phyloP scores from a whole-genome alignment of 2,113 vertebrate genomes.

The Gymnocephalus cernua region DNA sequence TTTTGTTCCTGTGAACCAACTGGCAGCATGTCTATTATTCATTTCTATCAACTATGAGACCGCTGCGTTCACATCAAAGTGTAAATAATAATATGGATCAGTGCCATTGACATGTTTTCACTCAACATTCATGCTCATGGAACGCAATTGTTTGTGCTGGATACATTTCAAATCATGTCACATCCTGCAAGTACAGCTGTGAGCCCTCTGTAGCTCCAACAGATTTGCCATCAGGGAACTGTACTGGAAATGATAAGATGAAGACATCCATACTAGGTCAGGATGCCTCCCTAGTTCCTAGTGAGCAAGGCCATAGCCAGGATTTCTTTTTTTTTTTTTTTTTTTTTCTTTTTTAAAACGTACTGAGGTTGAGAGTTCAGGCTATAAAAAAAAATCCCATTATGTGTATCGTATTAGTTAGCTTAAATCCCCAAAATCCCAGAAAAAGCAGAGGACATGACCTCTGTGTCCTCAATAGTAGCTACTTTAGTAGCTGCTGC shows the following conservation, averaged over 20 bases:
- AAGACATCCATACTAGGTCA: constrained; percentile 57
- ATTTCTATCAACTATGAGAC: constrained; percentile 11
- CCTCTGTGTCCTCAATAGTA: background rate
- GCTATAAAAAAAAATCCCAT: constrained; percentile 17
- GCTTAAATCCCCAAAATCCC: constrained; percentile 4
- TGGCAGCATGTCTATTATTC: background rate
- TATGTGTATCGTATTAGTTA: constrained; percentile 10
- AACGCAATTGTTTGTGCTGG: constrained; percentile 49
- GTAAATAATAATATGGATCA: constrained; percentile 30
- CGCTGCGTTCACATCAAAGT: background rate
- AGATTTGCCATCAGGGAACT: constrained; percentile 46
- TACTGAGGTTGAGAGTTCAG: constrained; percentile 46
- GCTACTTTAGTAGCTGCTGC: background rate
- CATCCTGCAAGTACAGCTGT: constrained; percentile 55
- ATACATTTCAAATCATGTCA: constrained; percentile 52
- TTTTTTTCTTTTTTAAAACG: too few species aligned
- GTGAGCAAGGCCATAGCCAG: background rate
- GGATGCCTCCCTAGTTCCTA: constrained; percentile 13
- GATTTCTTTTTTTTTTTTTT: too few species aligned
- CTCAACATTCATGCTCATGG: constrained; percentile 8
- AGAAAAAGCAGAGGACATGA: constrained; percentile 10
- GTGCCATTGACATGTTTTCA: constrained; percentile 30
- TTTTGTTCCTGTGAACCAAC: constrained; percentile 10
- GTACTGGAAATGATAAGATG: constrained; percentile 48
- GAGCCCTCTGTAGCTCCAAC: constrained; percentile 18